Evolutionary conservation across 2,888 invertebrate species (phyloP), one percentile per base, ranked within the genome.

Genomic region (Rutpela maculata): DNA sequence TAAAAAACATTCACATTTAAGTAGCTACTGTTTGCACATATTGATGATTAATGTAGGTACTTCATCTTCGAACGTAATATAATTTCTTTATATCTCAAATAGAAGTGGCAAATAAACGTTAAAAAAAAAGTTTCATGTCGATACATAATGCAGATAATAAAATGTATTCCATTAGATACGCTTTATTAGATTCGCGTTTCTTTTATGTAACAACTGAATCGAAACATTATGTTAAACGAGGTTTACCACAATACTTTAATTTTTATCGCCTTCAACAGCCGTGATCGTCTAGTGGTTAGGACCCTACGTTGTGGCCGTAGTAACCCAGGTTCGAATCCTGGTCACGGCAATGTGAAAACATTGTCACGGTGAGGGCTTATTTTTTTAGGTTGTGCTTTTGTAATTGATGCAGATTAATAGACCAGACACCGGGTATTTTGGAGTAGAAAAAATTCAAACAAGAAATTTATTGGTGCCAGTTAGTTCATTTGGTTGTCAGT

Each of bases 311-410:
- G 91, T 92, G 91, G 91, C 92, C 91, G 91, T 91, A 91, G 91
- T 91, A 92, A 92, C 91, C 91, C 91, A 91, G 91, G 91, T 92
- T 92, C 91, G 91, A 92, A 91, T 92, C 92, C 91, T 91, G 91
- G 91, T 91, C 91, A 91, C 87, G 88, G 88, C 88, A 88, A 84
- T 87, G 87, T 85, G 83, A 68, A 78, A 84, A 72, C 84, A 84
- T 82, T 85, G 84, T 85, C 85, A 85, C 83, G 83, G 84, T 79
- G 82, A 78, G 80, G 81, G 68, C 60, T 70, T 69, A 78, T 84
- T 84, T 84, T 84, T 80, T 74, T 43, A 57, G 60, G 26, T 26
- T 74, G 74, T 67, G 60, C 57, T 75, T 59, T 65, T n/a, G n/a
- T n/a, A n/a, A n/a, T n/a, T n/a, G n/a, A n/a, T n/a, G n/a, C n/a